These are phyloP conservation scores for Cantharis rustica DNA, from an alignment of 2,888 invertebrate species.

Conservation along the genomic window DNA sequence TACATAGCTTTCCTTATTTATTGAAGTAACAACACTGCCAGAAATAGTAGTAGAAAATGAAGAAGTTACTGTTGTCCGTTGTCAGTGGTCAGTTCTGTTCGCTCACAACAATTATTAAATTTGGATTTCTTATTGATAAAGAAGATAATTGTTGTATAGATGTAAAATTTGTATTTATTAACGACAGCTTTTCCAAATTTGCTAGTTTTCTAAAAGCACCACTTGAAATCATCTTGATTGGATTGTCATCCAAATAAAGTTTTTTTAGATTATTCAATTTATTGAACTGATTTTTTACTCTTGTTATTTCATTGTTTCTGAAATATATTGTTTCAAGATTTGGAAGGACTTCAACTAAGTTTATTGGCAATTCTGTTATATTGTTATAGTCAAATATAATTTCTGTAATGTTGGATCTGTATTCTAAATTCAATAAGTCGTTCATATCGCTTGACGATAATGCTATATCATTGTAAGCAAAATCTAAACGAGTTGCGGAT, in stretches of 20 bases:
- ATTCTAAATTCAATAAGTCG: background rate
- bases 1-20: too few relatives aligned
- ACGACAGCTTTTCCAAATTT: background rate
- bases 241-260: background rate
- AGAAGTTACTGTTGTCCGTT: too few relatives aligned
- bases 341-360: background rate
- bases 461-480: background rate
- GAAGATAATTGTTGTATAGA: too few relatives aligned
- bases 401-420: background rate
- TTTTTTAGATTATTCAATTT: background rate
- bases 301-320: background rate
- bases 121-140: too few relatives aligned
- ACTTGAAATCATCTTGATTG: background rate
- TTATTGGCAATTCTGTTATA: background rate
- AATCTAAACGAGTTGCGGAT: background rate
- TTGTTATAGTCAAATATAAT: background rate
- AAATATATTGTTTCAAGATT: background rate
- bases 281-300: background rate
- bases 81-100: too few relatives aligned
- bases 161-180: background rate
- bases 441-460: background rate
- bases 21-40: too few relatives aligned
- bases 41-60: too few relatives aligned
- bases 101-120: too few relatives aligned
- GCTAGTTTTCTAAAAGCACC: background rate